Conservation (phyloP, 2,797 vertebrate species). For the Danio tinwini region DNA sequence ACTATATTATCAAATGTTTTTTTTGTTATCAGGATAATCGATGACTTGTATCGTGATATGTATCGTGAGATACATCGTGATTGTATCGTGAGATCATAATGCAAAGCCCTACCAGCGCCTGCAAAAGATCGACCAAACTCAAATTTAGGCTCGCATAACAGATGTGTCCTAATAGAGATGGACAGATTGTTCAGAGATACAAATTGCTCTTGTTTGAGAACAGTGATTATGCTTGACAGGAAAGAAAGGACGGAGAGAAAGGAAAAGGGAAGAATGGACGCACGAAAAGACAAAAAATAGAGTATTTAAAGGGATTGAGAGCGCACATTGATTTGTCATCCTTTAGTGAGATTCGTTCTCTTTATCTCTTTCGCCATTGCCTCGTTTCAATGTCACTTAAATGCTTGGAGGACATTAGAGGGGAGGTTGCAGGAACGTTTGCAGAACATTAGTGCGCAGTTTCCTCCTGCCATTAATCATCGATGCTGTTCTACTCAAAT, state of each 20-base stretch:
- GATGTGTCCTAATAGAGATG: constrained; percentile 5
- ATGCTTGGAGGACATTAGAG: constrained; percentile 5
- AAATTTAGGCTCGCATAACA: background rate
- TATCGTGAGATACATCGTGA: too few relatives aligned
- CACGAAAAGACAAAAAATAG: background rate
- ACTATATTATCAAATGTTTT: too few relatives aligned
- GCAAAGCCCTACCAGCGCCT: background rate
- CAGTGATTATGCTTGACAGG: background rate
- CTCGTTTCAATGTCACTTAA: constrained; percentile 31
- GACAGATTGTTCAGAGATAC: background rate
- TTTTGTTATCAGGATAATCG: too few relatives aligned
- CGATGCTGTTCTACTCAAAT: constrained; percentile 14
- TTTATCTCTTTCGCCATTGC: constrained; percentile 4
- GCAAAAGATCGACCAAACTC: background rate
- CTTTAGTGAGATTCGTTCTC: background rate
- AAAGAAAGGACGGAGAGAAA: background rate
- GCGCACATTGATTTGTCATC: constrained; percentile 31
- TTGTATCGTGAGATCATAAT: too few relatives aligned
- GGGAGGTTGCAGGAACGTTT: constrained; percentile 3
- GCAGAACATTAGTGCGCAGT: constrained; percentile 19
- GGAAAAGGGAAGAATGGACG: background rate
- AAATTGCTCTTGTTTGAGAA: background rate
- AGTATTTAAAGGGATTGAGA: background rate
- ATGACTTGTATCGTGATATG: too few relatives aligned
- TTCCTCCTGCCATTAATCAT: constrained; percentile 22